A percentile compares a stretch with the other conserved stretches of the same genome.
Evolutionary conservation across 2,113 vertebrate species (phyloP).

Genomic region (Chionodraco myersi): DNA sequence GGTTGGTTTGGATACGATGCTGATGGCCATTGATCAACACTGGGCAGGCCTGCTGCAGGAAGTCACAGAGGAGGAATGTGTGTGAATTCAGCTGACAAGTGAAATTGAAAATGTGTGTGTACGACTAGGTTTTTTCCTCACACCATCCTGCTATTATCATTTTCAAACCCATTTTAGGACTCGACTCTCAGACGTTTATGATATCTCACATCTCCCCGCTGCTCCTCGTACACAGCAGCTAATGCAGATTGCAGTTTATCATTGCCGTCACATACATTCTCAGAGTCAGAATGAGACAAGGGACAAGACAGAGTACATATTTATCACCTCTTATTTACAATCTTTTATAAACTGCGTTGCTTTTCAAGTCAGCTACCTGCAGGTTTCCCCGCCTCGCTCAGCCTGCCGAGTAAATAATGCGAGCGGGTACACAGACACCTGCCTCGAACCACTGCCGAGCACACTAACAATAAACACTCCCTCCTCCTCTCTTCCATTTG

Average conservation of each 20-base stretch:
- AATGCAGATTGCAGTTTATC: conserved; percentile 43
- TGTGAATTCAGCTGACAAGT: conserved; percentile 27
- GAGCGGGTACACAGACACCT: conserved; percentile 54
- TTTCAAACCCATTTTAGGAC: conserved; percentile 16
- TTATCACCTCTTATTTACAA: conserved; percentile 72
- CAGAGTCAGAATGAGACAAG: conserved; percentile 22
- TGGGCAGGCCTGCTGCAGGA: conserved; percentile 1
- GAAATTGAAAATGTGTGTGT: conserved; percentile 12
- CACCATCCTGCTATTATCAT: conserved; percentile 5
- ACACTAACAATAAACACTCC: conserved; percentile 59
- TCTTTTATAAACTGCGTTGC: conserved; percentile 55
- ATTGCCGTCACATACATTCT: conserved; percentile 40
- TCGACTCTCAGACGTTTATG: not conserved
- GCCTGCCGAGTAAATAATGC: conserved; percentile 62
- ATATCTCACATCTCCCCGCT: conserved; percentile 35
- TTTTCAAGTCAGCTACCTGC: conserved; percentile 53
- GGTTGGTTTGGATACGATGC: conserved; percentile 31
- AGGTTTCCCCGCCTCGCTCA: conserved; percentile 49
- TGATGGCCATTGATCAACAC: conserved; percentile 43
- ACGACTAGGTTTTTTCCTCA: not conserved
- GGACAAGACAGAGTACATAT: conserved; percentile 52
- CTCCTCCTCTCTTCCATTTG: conserved; percentile 26
- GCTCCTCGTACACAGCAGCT: conserved; percentile 21
- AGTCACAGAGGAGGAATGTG: conserved; percentile 3
- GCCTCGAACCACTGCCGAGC: conserved; percentile 42